Conservation (phyloP, 2,113 vertebrate genomes). For the Synchiropus splendidus region DNA sequence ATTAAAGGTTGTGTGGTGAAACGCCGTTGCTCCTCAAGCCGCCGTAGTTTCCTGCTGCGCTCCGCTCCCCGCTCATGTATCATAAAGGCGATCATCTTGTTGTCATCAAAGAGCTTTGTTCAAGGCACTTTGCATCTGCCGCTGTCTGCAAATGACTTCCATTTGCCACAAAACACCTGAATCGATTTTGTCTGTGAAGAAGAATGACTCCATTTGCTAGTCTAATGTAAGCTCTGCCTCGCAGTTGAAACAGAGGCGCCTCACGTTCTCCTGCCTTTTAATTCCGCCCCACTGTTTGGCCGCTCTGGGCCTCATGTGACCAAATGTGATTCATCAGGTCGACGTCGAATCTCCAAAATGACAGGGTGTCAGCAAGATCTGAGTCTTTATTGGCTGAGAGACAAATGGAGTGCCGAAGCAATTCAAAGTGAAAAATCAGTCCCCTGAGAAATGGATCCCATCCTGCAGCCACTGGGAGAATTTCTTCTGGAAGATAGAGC, state of each 20-base stretch:
- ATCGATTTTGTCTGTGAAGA: conserved; percentile 33
- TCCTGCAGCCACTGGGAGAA: conserved; percentile 40
- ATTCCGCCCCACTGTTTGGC: conserved; percentile 16
- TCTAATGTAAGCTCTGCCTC: conserved; percentile 33
- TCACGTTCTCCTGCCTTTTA: conserved; percentile 8
- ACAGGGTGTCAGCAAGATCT: conserved; percentile 42
- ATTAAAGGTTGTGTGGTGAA: not conserved
- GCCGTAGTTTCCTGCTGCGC: conserved; percentile 4
- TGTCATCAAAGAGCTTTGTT: conserved; percentile 14
- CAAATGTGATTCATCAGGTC: conserved; percentile 49
- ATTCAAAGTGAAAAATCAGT: conserved; percentile 60
- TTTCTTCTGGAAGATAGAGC: conserved; percentile 54
- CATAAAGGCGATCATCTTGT: conserved; percentile 11
- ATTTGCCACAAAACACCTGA: conserved; percentile 30
- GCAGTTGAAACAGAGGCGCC: conserved; percentile 42
- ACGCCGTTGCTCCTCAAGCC: not conserved
- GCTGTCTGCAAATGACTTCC: conserved; percentile 37
- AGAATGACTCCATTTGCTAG: conserved; percentile 37
- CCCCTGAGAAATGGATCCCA: conserved; percentile 45
- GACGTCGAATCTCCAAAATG: conserved; percentile 56
- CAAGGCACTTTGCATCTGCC: conserved; percentile 32
- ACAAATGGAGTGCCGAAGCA: conserved; percentile 46
- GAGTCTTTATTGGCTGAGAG: conserved; percentile 48
- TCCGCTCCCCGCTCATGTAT: conserved; percentile 9
- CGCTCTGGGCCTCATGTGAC: conserved; percentile 27